A percentile compares a stretch with the other conserved stretches of the same genome.
These are phyloP conservation scores for Melospiza melodia DNA, from an alignment of 2,113 vertebrate species.

Conservation along the genomic window DNA sequence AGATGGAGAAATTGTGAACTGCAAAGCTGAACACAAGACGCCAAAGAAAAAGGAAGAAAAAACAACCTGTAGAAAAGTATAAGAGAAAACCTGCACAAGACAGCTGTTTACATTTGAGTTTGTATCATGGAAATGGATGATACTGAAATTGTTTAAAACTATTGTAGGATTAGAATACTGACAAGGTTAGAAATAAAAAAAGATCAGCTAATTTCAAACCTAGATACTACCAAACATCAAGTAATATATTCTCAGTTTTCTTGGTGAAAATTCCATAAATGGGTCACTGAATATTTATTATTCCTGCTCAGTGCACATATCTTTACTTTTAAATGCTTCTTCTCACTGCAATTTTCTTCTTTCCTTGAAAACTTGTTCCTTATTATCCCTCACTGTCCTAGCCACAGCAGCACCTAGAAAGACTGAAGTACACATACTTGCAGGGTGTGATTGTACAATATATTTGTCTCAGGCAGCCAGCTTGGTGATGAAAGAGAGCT, in stretches of 20 bases:
- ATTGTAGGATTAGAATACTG: neutral
- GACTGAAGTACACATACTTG: neutral
- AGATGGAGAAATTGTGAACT: neutral
- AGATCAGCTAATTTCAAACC: neutral
- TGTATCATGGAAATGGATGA: neutral
- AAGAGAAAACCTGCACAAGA: neutral
- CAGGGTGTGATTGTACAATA: neutral
- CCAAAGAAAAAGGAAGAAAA: neutral
- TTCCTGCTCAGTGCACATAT: neutral
- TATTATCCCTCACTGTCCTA: neutral
- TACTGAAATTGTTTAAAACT: neutral
- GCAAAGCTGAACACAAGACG: neutral
- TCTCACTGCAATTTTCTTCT: neutral
- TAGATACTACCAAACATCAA: neutral
- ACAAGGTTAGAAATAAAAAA: neutral
- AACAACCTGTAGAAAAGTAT: neutral
- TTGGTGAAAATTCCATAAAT: neutral
- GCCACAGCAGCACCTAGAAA: neutral
- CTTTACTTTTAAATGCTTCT: neutral
- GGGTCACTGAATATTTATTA: neutral
- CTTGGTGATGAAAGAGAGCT: neutral
- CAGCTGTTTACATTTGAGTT: neutral
- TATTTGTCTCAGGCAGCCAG: neutral
- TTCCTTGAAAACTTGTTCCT: neutral
- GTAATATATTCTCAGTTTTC: neutral